A percentile compares a stretch with the other conserved stretches of the same genome.
Conservation (phyloP, 2,888 invertebrate genomes). For the Patella caerulea region DNA sequence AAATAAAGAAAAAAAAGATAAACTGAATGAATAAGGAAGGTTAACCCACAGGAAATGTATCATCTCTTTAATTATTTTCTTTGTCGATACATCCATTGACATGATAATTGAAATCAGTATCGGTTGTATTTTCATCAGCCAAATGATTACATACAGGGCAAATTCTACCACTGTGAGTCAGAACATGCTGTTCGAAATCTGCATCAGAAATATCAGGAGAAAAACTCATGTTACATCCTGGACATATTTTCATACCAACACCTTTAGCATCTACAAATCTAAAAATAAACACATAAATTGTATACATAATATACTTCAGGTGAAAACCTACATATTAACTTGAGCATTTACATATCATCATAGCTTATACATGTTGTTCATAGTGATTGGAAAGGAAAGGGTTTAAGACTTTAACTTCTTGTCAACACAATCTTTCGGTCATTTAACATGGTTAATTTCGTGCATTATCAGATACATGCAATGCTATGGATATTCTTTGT, state of each 20-base stretch:
- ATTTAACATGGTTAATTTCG: no score
- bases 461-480: no score
- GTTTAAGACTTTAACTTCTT: no score
- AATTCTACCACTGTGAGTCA: constrained; percentile 56
- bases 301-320: background rate
- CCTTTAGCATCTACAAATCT: constrained; percentile 60
- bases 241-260: constrained; percentile 58
- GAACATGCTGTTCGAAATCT: constrained; percentile 56
- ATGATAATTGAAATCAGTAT: constrained; percentile 49
- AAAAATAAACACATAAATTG: constrained; percentile 12
- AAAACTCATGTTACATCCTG: constrained; percentile 52
- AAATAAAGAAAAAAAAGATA: no score
- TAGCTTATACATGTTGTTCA: no score
- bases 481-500: no score
- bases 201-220: constrained; percentile 47
- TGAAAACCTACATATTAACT: no score
- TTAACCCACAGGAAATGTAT: no score
- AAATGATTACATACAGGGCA: constrained; percentile 60
- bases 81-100: constrained; percentile 43
- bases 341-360: no score
- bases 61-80: background rate
- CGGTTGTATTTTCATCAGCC: constrained; percentile 43
- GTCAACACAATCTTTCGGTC: no score
- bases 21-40: no score
- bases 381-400: no score